Evolutionary conservation across 2,113 vertebrate species (phyloP).

Genomic region (Malurus melanocephalus): DNA sequence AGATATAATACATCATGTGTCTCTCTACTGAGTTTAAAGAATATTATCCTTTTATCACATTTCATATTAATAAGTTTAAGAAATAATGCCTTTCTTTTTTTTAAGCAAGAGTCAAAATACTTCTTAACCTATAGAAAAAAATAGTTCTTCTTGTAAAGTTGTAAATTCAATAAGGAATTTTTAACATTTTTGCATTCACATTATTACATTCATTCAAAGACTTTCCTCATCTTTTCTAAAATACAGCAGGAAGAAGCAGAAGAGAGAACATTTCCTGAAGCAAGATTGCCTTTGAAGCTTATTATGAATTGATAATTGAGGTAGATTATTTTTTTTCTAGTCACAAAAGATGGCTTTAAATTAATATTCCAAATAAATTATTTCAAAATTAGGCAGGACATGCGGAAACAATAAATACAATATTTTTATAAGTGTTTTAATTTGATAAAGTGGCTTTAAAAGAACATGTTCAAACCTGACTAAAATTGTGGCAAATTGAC

Average conservation of each 20-base stretch:
- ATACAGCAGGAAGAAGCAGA: not conserved
- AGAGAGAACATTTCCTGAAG: not conserved
- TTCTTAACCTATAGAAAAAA: not conserved
- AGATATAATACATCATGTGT: too few relatives aligned
- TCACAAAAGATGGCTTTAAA: not conserved
- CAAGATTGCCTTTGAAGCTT: not conserved
- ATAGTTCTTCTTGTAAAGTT: not conserved
- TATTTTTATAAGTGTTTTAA: not conserved
- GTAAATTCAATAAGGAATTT: not conserved
- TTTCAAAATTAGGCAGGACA: not conserved
- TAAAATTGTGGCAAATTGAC: not conserved
- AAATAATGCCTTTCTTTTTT: not conserved
- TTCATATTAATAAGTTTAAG: not conserved
- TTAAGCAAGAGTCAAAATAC: not conserved
- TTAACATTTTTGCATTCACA: not conserved
- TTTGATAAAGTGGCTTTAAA: not conserved
- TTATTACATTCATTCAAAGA: not conserved
- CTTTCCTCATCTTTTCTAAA: not conserved
- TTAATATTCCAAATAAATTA: not conserved
- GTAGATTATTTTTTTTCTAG: not conserved
- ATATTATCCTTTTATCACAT: not conserved
- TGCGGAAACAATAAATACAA: not conserved
- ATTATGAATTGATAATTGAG: not conserved
- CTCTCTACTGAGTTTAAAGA: not conserved
- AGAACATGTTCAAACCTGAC: not conserved